Conservation (phyloP, 2,797 vertebrate species). For the Cirrhinus molitorella region DNA sequence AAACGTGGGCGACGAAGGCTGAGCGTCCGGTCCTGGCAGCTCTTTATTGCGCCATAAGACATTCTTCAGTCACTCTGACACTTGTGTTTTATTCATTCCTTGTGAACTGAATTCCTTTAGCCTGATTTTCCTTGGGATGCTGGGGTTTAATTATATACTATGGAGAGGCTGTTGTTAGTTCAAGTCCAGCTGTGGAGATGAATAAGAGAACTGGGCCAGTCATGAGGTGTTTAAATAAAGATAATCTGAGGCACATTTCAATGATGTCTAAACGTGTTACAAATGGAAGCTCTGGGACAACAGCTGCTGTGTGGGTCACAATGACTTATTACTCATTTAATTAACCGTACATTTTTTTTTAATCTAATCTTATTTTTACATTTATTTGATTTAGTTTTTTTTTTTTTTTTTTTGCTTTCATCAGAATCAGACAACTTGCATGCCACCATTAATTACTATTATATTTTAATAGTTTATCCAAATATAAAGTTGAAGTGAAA, state of each 20-base stretch:
- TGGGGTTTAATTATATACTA: slow-evolving; percentile 32
- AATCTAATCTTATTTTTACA: background rate
- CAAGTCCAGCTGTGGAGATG: slow-evolving; percentile 45
- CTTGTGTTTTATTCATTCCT: slow-evolving; percentile 9
- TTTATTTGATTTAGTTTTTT: background rate
- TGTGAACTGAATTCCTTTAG: slow-evolving; percentile 19
- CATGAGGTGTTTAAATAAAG: background rate
- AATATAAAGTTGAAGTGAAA: too few relatives aligned
- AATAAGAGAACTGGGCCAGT: slow-evolving; percentile 10
- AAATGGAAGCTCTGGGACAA: slow-evolving; percentile 8
- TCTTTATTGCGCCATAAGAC: slow-evolving; percentile 39
- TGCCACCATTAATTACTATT: background rate
- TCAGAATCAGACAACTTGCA: background rate
- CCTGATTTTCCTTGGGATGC: slow-evolving; percentile 15
- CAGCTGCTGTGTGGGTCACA: background rate
- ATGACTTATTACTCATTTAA: background rate
- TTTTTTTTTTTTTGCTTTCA: background rate
- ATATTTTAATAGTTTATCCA: background rate
- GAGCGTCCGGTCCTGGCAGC: slow-evolving; percentile 37
- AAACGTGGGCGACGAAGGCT: slow-evolving; percentile 68
- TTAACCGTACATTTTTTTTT: background rate
- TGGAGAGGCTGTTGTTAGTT: slow-evolving; percentile 19
- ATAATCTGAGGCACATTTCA: background rate
- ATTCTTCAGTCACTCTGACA: slow-evolving; percentile 29
- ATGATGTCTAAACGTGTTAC: background rate